These are phyloP conservation scores for Trichosurus vulpecula DNA, from an alignment of 2,797 vertebrate genomes.

Conservation along the genomic window DNA sequence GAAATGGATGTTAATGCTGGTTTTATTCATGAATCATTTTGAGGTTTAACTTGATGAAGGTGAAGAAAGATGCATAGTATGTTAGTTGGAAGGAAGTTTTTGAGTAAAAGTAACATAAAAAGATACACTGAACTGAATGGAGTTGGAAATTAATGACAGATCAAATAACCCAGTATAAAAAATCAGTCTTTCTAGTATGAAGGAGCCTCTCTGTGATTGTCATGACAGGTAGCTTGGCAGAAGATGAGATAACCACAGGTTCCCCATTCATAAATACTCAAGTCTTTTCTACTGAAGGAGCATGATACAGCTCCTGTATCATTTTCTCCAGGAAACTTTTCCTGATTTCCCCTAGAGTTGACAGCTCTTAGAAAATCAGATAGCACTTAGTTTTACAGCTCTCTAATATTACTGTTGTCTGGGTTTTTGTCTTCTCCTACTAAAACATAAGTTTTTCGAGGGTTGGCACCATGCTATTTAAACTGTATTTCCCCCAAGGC, in stretches of 20 bases:
- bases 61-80: not conserved
- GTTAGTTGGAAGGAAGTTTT: not conserved
- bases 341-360: not conserved
- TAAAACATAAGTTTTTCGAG: not conserved
- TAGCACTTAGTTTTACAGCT: not conserved
- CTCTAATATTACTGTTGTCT: not conserved
- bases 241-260: not conserved
- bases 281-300: not conserved
- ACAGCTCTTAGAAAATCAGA: not conserved
- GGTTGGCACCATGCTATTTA: not conserved
- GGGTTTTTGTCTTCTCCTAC: not conserved
- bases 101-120: constrained; percentile 1
- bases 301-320: not conserved
- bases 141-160: not conserved
- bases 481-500: not conserved
- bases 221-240: not conserved
- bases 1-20: not conserved
- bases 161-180: not conserved
- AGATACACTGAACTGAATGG: not conserved
- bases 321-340: not conserved
- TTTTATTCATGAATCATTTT: constrained; percentile 29
- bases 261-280: not conserved
- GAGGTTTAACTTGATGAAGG: not conserved
- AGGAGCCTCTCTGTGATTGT: not conserved
- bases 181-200: not conserved